A percentile compares a stretch with the other conserved stretches of the same genome.
Conservation (phyloP, 2,888 invertebrate species). For the Leistus spinibarbis region DNA sequence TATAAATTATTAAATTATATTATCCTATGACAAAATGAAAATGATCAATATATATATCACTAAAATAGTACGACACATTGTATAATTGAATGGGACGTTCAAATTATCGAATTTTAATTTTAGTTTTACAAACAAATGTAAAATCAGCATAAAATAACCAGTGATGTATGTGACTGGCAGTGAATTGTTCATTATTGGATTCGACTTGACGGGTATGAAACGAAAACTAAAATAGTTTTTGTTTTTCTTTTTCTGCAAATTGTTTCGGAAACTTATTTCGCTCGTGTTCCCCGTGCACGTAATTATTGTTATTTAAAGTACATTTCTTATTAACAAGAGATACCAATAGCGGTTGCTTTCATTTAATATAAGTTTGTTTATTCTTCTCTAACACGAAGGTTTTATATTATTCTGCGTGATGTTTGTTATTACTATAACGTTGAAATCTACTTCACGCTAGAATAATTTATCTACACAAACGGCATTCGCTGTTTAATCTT, state of each 20-base stretch:
- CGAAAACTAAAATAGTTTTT: conserved; percentile 23
- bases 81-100: too few species aligned
- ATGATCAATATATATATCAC: too few species aligned
- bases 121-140: not conserved
- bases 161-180: not conserved
- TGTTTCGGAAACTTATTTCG: not conserved
- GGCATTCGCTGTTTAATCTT: too few species aligned
- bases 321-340: not conserved
- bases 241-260: not conserved
- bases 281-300: not conserved
- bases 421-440: not conserved
- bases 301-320: not conserved
- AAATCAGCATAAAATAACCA: not conserved
- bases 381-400: not conserved
- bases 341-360: not conserved
- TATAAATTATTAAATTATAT: too few species aligned
- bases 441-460: not conserved
- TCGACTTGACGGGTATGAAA: conserved; percentile 32
- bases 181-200: not conserved
- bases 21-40: too few species aligned
- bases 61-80: too few species aligned
- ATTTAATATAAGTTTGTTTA: not conserved
- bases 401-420: not conserved
- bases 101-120: too few species aligned
- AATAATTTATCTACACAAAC: not conserved